Evolutionary conservation across 2,113 vertebrate genomes (phyloP).

Genomic region (Alligator sinensis): DNA sequence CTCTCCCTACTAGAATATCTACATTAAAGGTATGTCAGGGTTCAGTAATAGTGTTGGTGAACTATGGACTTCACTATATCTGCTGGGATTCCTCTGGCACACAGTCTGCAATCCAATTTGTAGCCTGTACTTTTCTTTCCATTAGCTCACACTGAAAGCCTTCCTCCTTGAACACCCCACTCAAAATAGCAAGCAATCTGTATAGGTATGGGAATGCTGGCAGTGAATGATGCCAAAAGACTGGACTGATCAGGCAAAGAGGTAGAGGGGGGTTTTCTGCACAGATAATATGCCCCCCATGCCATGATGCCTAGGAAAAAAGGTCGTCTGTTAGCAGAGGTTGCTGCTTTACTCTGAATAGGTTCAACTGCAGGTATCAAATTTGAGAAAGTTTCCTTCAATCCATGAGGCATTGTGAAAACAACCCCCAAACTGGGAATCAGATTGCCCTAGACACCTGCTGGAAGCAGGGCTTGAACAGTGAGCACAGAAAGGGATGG

Average conservation of each 20-base stretch:
- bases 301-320: neutral
- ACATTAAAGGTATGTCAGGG: neutral
- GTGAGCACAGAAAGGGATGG: neutral
- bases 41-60: neutral
- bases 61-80: neutral
- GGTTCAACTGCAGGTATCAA: neutral
- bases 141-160: conserved; percentile 9
- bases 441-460: neutral
- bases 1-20: neutral
- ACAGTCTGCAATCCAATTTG: neutral
- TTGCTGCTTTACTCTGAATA: neutral
- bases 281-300: neutral
- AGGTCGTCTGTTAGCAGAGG: neutral
- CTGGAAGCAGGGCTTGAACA: neutral
- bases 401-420: neutral
- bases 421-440: neutral
- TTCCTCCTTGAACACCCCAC: neutral
- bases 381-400: neutral
- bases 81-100: neutral
- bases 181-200: neutral
- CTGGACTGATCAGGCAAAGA: neutral
- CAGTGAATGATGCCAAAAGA: neutral
- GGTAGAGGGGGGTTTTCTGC: neutral
- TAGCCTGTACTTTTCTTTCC: neutral
- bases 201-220: neutral